Base-by-base conservation (phyloP, 2,888 invertebrate species). In the Teinopalpus imperialis region DNA sequence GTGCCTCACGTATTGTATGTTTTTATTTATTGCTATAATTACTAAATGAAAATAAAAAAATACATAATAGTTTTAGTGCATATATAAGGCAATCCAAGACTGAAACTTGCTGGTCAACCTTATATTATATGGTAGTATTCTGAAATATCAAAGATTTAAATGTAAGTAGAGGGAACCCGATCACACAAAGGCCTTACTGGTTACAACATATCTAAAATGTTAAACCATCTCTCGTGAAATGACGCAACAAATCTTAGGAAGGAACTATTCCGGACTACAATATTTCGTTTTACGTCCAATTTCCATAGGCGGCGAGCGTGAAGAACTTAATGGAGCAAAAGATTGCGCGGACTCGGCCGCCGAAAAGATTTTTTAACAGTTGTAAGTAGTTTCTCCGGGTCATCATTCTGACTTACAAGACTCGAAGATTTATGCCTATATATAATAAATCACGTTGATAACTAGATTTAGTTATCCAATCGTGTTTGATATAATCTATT, bases 241-340 rank as follows among this genome's bases (percentile, higher is more conserved):
- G 54, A 62, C 56, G 51, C 60, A 63, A 79, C 76, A 80, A 80
- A 81, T 80, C 78, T 78, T 68, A 55, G 57, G 57, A 56, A 61
- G 57, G 64, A 80, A 80, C 79, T 81, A 81, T 78, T 74, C 73
- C 68, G 66, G 69, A 69, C 69, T 73, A 74, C 69, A 75, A 82
- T 85, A 85, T 82, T 86, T 81, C 79, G 80, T 76, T 81, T 78
- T 74, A 78, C 82, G 81, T 86, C 75, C 86, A 87, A 88, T 88
- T 83, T 87, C 82, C 87, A 88, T 88, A 88, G 74, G 74, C 86
- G 82, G 74, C 66, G 74, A 81, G 81, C 86, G 86, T 85, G 86
- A 86, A 87, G 67, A 68, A 74, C 74, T 83, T 85, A 88, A 87
- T 87, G 87, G 83, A 70, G 76, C 86, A 81, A 77, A 80, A 86